Base-by-base conservation (phyloP, 2,797 vertebrate species). In the Chelon auratus region DNA sequence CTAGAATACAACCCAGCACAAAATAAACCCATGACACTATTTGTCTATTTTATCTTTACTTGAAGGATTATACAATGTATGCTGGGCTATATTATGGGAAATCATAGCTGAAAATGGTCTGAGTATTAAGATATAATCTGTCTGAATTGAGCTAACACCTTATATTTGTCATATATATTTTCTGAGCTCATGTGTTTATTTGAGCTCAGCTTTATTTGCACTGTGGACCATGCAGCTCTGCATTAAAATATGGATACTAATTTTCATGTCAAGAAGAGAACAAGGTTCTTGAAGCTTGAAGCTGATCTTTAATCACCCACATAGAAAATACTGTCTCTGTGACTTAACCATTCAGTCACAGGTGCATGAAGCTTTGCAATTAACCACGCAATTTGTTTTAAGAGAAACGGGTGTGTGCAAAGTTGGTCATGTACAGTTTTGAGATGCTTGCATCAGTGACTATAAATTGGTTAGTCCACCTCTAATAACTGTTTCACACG, bases 151-250 rank as follows among this genome's bases (percentile, higher is more conserved):
- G 62, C 72, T 80, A 80, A 87, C 68, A 68, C 52, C 18, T 36
- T 66, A 50, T 70, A 61, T 82, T 77, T 79, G 77, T 70, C 69
- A 79, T 61, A 81, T 77, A 56, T 65, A 83, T 85, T 83, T 85
- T 50, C 60, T 59, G 50, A 64, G 68, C 57, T 75, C 54, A 68
- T 70, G 71, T 68, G n/a, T n/a, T n/a, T n/a, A n/a, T n/a, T n/a
- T n/a, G n/a, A n/a, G n/a, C n/a, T n/a, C n/a, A n/a, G n/a, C n/a
- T n/a, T n/a, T n/a, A 86, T 90, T 80, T 89, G 81, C 83, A 54
- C 62, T 70, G 71, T 62, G 61, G 20, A 63, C 67, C 57, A 50
- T 63, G 64, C 72, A 68, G 80, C 67, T 74, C 77, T 69, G 74
- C 62, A 30, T 64, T 42, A 2, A 4, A 40, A 9, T 14, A 24